These are phyloP conservation scores for Bombyx huttoni DNA, from an alignment of 2,888 invertebrate species.

Conservation along the genomic window DNA sequence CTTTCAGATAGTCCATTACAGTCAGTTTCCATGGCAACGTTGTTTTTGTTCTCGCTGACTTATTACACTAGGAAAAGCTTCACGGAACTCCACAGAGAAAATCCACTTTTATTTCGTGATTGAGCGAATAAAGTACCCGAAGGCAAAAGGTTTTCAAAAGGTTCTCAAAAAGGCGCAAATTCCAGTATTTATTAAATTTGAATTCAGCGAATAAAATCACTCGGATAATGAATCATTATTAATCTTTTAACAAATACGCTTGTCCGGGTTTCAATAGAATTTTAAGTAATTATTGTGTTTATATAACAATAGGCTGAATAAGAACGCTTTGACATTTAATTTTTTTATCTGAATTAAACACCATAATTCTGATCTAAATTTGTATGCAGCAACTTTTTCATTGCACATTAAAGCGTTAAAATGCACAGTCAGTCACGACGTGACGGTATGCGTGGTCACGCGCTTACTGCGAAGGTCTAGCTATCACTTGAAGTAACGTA, in stretches of 20 bases:
- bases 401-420: background rate
- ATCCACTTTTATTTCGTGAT: background rate
- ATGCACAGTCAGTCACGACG: background rate
- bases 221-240: too few relatives aligned
- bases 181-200: background rate
- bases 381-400: too few relatives aligned
- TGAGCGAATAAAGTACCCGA: background rate
- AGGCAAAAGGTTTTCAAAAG: too few relatives aligned
- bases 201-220: too few relatives aligned
- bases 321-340: too few relatives aligned
- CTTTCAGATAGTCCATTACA: slow-evolving; percentile 13
- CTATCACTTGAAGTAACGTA: background rate
- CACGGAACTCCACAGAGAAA: slow-evolving; percentile 2
- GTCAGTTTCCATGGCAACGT: slow-evolving; percentile 6
- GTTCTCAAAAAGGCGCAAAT: background rate
- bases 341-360: too few relatives aligned
- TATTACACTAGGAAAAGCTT: slow-evolving; percentile 11
- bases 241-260: too few relatives aligned
- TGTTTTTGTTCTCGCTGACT: slow-evolving; percentile 16
- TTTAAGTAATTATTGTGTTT: too few relatives aligned
- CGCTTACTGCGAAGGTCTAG: background rate
- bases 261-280: too few relatives aligned
- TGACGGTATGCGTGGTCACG: slow-evolving; percentile 1
- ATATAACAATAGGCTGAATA: too few relatives aligned
- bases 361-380: too few relatives aligned